Evolutionary conservation across 1,140 invertebrate genomes (phyloP).

Genomic region (silkworm (Bombyx mori)): ASM3026992v2 NC_085125.1:4753001-4753500

Average conservation of each 20-base stretch:
- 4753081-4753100: constrained; percentile 33
- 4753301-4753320: constrained; percentile 11
- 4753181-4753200: constrained; percentile 62
- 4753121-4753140: constrained; percentile 42
- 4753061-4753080: constrained; percentile 41
- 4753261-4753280: constrained; percentile 74
- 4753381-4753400: too few relatives aligned
- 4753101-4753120: constrained; percentile 54
- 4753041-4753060: constrained; percentile 67
- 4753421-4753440: too few relatives aligned
- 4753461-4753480: too few relatives aligned
- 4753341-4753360: too few relatives aligned
- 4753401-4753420: too few relatives aligned
- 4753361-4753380: too few relatives aligned
- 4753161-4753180: constrained; percentile 49
- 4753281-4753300: constrained; percentile 76
- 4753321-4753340: background rate
- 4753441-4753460: too few relatives aligned
- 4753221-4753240: constrained; percentile 59
- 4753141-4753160: constrained; percentile 25
- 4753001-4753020: constrained; percentile 42
- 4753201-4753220: constrained; percentile 31
- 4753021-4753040: constrained; percentile 60
- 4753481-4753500: too few relatives aligned
- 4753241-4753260: constrained; percentile 72